Evolutionary conservation across 92 coral and sea anemone genomes (phyloP), one percentile per base, ranked within the genome.

Genomic region (Epizoanthus scotinus): DNA sequence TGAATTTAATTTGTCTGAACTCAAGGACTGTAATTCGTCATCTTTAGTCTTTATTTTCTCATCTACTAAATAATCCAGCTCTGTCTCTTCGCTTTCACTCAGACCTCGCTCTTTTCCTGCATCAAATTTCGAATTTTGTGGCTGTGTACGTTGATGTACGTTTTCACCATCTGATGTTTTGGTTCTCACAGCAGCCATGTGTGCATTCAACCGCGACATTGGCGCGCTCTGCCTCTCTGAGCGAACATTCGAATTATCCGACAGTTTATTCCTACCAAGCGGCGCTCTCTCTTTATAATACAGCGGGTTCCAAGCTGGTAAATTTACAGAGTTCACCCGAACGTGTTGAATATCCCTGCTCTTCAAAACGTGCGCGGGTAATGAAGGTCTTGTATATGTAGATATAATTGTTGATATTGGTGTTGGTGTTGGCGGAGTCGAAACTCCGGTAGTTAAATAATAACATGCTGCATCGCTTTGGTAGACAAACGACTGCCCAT

Each of bases 401-500:
- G 83, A 63, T 22, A 67, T 15, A 42, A 47, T 79, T 36, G 73
- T 36, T 22, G 28, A 71, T 22, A 0, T 19, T 18, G 60, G 49
- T 70, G 2, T 19, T 18, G 60, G 49, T 70, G 44, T 12, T 26
- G 58, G 14, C 12, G 31, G 36, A 13, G 71, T 10, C 22, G 20
- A 21, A 26, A 27, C 57, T 13, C 38, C 15, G 24, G 19, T 36
- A 7, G 63, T 26, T 14, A 28, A 7, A 15, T 19, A 67, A 63
- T 93, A 93, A 61, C 97, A 93, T 14, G 94, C 89, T 10, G 75
- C 67, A 36, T 87, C 78, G 40, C 73, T 67, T 21, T 89, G 91
- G 58, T 58, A 83, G 15, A 93, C 92, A 20, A 93, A 83, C 6
- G 97, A 91, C 81, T 93, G 97, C 0, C 97, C 97, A 75, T 82